Evolutionary conservation across 1,140 invertebrate species (phyloP), one percentile per base, ranked within the genome.

Genomic region (Caenorhabditis latens): DNA sequence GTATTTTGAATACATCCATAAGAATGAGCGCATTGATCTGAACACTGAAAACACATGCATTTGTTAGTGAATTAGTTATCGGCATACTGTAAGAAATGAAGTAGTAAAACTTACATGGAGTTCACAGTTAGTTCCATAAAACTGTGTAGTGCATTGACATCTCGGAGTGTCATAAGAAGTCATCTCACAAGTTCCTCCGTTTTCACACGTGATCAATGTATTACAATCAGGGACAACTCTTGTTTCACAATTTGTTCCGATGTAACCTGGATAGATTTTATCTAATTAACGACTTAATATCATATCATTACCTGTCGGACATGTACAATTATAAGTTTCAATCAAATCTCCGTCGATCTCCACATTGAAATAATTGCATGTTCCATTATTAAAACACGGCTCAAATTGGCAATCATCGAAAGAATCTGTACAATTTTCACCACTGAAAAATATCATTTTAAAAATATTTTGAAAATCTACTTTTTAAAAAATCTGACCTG

Each of bases 251-350:
- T 79, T 79, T 53, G 71, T 79, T 79, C 71, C 71, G 53, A 2
- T 24, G 19, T 24, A 79, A 8, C 71, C 71, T 79, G n/a, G 21
- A 50, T 11, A 48, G 46, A 14, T 46, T 4, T 24, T 79, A 0
- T 43, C 11, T 1, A 19, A 13, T 32, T 16, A 9, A 1, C 13
- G 14, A 71, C 7, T 50, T 0, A 11, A 53, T n/a, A 50, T 8
- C 40, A 79, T 14, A 13, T 21, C 13, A 9, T 9, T 9, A 79
- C 71, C 71, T 79, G 71, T 50, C 24, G 43, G 71, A 79, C 71
- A 79, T 11, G 71, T 79, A n/a, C 71, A 79, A 50, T 79, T 79
- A 24, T 79, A 79, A 9, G 71, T 53, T 79, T 79, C 71, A 43
- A 79, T 50, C 3, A 24, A 14, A n/a, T 50, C 71, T 46, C 24